phyloP scores from a whole-genome alignment of 2,888 invertebrate genomes.

The Meloe dianella region DNA sequence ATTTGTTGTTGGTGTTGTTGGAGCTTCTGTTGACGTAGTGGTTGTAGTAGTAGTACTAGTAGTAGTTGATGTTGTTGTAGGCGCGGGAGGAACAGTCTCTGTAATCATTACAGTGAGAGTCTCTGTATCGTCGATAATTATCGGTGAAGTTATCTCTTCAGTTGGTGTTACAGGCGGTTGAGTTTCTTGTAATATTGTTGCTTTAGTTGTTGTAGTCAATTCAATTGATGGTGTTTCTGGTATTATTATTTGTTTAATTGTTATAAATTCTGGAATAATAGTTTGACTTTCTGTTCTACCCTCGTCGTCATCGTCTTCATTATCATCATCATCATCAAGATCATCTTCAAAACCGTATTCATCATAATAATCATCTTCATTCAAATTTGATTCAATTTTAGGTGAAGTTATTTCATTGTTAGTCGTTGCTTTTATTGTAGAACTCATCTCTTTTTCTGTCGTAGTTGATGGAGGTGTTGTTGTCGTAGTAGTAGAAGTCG shows the following conservation, averaged over 20 bases:
- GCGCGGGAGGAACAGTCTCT: constrained; percentile 37
- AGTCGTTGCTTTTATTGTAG: constrained; percentile 30
- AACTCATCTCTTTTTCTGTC: constrained; percentile 21
- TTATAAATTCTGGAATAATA: constrained; percentile 46
- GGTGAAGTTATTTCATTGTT: constrained; percentile 24
- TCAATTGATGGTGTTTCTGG: constrained; percentile 24
- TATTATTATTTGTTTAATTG: constrained; percentile 25
- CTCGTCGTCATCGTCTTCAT: constrained; percentile 53
- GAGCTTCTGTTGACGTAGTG: constrained; percentile 32
- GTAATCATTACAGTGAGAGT: constrained; percentile 37
- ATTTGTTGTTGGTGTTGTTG: constrained; percentile 38
- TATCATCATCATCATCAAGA: constrained; percentile 59
- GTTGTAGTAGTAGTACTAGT: constrained; percentile 29
- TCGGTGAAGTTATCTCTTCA: constrained; percentile 20
- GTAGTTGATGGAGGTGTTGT: constrained; percentile 30
- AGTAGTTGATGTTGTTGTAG: constrained; percentile 33
- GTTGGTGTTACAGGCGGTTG: constrained; percentile 32
- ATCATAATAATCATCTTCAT: constrained; percentile 51
- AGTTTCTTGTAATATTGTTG: constrained; percentile 36
- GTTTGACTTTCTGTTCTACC: constrained; percentile 58
- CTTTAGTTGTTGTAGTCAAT: constrained; percentile 31
- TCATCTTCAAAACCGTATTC: constrained; percentile 52
- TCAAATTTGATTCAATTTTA: constrained; percentile 28
- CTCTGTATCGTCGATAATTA: constrained; percentile 44
- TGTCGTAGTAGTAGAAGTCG: constrained; percentile 30